Evolutionary conservation across 2,888 invertebrate species (phyloP), one percentile per base, ranked within the genome.

Genomic region (Drosophila rellima): DNA sequence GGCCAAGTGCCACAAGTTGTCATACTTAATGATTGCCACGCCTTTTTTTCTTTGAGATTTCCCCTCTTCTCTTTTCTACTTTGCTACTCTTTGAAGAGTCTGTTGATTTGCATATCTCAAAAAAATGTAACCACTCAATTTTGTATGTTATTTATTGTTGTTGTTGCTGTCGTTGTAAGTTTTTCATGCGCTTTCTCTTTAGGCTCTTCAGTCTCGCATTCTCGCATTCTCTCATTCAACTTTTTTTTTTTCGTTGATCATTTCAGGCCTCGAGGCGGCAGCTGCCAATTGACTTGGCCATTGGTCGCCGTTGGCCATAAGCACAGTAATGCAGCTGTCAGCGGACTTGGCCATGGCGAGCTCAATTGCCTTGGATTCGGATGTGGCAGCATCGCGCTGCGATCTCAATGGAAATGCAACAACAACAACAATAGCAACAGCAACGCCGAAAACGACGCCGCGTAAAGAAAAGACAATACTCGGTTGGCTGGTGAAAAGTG

Each of bases 381-480:
- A 45, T 52, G 62, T 56, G 15, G 55, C 64, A 47, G 51, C 54
- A 4, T 11, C 20, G 1, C n/a, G 44, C 55, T 18, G 55, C 54
- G 44, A 56, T 56, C 44, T 1, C 55, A 56, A 56, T 56, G 55
- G 55, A 15, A 56, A 56, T 56, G 56, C 20, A 29, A 31, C 37
- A 26, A 13, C 65, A 33, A 8, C 37, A 23, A 5, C 55, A 31
- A 20, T 51, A 31, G 17, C 31, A 50, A 62, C 74, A 56, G 62
- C 67, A 40, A 35, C 44, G 66, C 37, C 59, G 86, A 81, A 64
- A 64, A 51, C 65, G 82, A 84, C 74, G 77, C 78, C 80, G 68
- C 83, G 82, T 66, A 91, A 90, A 82, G 88, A 90, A 70, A 91
- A 91, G 61, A 90, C 90, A 69, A 84, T 91, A 62, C 84, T 91